Evolutionary conservation across 2,113 vertebrate species (phyloP), one percentile per base, ranked within the genome.

Genomic region (Tenebrosternarchus preto): DNA sequence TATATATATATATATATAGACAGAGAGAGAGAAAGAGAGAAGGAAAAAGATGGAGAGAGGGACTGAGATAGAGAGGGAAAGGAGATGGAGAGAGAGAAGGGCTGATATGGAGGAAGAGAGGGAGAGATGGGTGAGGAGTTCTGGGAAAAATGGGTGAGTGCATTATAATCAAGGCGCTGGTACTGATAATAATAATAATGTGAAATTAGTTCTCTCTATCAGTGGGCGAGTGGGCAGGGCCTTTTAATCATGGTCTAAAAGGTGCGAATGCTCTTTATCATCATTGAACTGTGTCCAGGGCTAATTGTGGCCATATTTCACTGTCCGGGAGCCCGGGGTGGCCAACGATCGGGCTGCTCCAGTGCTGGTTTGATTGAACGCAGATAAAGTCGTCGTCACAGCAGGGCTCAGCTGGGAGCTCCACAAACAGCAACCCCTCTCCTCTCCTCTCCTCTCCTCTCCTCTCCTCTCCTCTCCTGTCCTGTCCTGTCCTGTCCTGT

Each of bases 241-340:
- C 95, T 95, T 95, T 95, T 97, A 96, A 97, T 97, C 96, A 97
- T 93, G 92, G 94, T 94, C 95, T 96, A 96, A 96, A 93, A 96
- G 96, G 92, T 93, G 94, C 93, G 88, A 93, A 92, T 90, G 90
- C 92, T 94, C 94, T 95, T 95, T 95, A 96, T 96, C 95, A 96
- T 96, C 95, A 96, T 95, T 96, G 95, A 96, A 96, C 96, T 96
- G 94, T 96, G 95, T 96, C 95, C 92, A 84, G 90, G 94, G 95
- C 95, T 97, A 97, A 97, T 97, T 97, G 95, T 95, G 92, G 94
- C 95, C 93, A 97, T 97, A 96, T 95, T 96, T 97, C 96, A 97
- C 95, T 96, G 95, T 97, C 96, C 94, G 86, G 84, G 89, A 90
- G 93, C 89, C 88, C 46, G 76, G 81, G 78, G 81, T 83, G 85